A percentile compares a stretch with the other conserved stretches of the same genome.
These are phyloP conservation scores for Coranthus polyacanthus DNA, from an alignment of 2,797 vertebrate species.

Conservation along the genomic window DNA sequence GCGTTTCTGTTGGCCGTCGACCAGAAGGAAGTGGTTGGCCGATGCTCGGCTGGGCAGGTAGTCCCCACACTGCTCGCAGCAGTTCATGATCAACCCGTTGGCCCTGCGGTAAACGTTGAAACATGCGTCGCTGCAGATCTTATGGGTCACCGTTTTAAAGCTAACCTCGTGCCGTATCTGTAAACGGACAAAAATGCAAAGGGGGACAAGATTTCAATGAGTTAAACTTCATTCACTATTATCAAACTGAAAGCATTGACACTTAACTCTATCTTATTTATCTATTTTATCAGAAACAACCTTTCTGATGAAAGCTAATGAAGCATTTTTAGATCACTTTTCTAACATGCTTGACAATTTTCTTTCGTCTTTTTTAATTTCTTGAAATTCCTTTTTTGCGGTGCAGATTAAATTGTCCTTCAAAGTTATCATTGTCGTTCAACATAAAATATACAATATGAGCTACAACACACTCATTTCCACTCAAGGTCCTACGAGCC, in stretches of 20 bases:
- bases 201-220: too few species aligned
- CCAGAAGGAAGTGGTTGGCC: constrained; percentile 93
- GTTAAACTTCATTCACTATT: too few species aligned
- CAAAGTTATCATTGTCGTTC: background rate
- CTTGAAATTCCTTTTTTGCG: too few species aligned
- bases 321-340: too few species aligned
- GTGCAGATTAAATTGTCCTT: background rate
- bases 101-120: constrained; percentile 98
- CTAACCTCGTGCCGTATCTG: constrained; percentile 99
- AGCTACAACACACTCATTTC: background rate
- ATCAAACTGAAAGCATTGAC: too few species aligned
- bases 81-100: constrained; percentile 99
- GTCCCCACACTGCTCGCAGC: constrained; percentile 98
- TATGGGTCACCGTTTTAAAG: constrained; percentile 99
- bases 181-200: constrained; percentile 12
- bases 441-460: background rate
- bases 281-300: too few species aligned
- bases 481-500: too few species aligned
- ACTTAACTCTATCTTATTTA: too few species aligned
- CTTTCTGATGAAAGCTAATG: too few species aligned
- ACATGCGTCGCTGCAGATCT: constrained; percentile 97
- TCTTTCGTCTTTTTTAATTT: too few species aligned
- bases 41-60: constrained; percentile 96
- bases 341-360: too few species aligned
- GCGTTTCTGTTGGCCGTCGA: constrained; percentile 97